Base-by-base conservation (phyloP, 2,113 vertebrate genomes). In the Gambusia affinis region DNA sequence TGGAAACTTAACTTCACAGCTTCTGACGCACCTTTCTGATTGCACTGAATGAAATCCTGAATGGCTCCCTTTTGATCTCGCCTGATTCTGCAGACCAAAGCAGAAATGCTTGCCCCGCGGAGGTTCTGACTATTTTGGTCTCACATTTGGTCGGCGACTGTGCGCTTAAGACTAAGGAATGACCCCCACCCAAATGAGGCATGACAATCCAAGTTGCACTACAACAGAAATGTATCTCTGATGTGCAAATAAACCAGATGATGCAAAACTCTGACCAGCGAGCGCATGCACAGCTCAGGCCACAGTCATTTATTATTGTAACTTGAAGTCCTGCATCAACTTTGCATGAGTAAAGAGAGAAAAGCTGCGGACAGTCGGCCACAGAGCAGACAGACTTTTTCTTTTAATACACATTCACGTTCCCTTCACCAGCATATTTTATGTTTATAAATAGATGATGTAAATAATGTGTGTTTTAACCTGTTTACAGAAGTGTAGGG, bases 191-290 rank as follows among this genome's bases (percentile, higher is more conserved):
- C 85, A 89, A 94, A 93, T 91, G 92, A 91, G 87, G 80, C 88
- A 22, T 79, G 87, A 88, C 91, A 91, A 91, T 91, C 89, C 90
- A 87, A 90, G 83, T 87, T 79, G 73, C 79, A 80, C 83, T 82
- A 81, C 80, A 76, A 85, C 82, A 90, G 87, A 91, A 90, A 92
- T 80, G 79, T 76, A 91, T 87, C 88, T 91, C 69, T 47, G 44
- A 83, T 85, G 87, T 84, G 74, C 89, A 93, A 92, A 90, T 88
- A 92, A 93, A 88, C 85, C 57, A 2, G 67, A 81, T 83, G 76
- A 89, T 87, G 84, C 79, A 82, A 89, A 83, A 82, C 62, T 83
- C 17, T 17, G 44, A 47, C 66, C 57, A 63, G 67, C 2, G 73
- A 86, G 86, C 85, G 77, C 8, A 10, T 81, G 74, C 79, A 75